Evolutionary conservation across 2,888 invertebrate genomes (phyloP).

Genomic region (Coenonympha arcania): DNA sequence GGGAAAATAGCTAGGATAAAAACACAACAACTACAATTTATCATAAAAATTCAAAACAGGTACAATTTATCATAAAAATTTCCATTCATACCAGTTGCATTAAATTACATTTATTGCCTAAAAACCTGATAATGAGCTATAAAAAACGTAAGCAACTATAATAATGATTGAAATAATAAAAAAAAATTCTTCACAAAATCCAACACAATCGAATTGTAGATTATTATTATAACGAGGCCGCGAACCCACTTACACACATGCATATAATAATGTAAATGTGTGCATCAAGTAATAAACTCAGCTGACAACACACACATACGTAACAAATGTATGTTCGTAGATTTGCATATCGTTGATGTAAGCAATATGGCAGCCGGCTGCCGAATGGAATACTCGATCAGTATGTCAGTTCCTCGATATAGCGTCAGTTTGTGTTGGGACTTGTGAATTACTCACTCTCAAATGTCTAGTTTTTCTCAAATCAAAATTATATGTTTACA

Average conservation of each 20-base stretch:
- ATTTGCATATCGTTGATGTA: constrained; percentile 53
- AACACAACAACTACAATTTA: no score
- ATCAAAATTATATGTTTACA: no score
- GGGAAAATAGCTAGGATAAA: no score
- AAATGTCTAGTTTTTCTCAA: not conserved
- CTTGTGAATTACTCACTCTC: constrained; percentile 18
- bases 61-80: no score
- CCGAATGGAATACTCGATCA: constrained; percentile 49
- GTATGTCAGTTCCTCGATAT: constrained; percentile 48
- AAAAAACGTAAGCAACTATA: not conserved
- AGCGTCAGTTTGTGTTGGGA: constrained; percentile 19
- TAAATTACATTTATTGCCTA: no score
- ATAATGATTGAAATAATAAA: no score
- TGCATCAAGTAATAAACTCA: constrained; percentile 31
- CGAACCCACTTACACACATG: constrained; percentile 38
- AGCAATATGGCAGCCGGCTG: constrained; percentile 40
- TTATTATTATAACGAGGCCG: constrained; percentile 45
- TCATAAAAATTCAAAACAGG: no score
- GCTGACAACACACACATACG: constrained; percentile 31
- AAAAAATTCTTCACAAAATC: constrained; percentile 1
- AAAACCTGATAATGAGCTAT: no score
- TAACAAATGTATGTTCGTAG: constrained; percentile 33
- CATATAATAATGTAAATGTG: constrained; percentile 29
- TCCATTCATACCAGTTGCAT: no score
- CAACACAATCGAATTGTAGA: constrained; percentile 4